Base-by-base conservation (phyloP, 1,140 invertebrate genomes). In the Mamestra configurata region DNA sequence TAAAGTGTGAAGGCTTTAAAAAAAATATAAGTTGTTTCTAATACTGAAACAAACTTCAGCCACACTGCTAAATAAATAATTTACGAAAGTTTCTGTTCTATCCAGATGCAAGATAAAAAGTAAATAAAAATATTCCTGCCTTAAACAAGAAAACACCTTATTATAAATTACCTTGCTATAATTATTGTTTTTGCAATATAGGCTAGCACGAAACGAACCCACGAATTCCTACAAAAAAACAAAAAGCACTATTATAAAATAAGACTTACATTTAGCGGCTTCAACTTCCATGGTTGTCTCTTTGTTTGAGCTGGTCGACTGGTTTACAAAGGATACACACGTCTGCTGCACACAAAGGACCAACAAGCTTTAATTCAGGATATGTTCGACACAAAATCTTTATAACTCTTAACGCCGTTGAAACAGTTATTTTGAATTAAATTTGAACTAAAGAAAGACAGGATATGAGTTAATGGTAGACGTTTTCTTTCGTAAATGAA, bases 221-320 rank as follows among this genome's bases (percentile, higher is more conserved):
- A 1, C 40, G 2, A 10, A 43, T 43, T 43, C 8, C 40, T 4
- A 49, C n/a, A 49, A 55, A 55, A n/a, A 55, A 22, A 10, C 3
- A 13, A 57, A 57, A 24, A 43, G 40, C 5, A 43, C 8, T 24
- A 57, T 27, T 4, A 57, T 24, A 24, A 27, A 13, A 24, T 4
- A 81, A 61, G 70, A 94, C 92, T 93, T 80, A 94, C 92, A 90
- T 93, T 93, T 94, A 51, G 81, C 66, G 24, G 77, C 91, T 88
- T 92, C 90, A 81, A 94, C 87, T 87, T 94, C 92, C 92, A 94
- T 94, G 70, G 82, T 84, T 59, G 71, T 57, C 79, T 57, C 79
- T 79, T 83, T 70, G 66, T 76, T 61, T 77, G 75, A 76, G 59
- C 71, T 80, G 22, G 40, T 78, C 35, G 76, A 88, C 15, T 87